Evolutionary conservation across 2,113 vertebrate species (phyloP).

Genomic region (Azemiops feae): DNA sequence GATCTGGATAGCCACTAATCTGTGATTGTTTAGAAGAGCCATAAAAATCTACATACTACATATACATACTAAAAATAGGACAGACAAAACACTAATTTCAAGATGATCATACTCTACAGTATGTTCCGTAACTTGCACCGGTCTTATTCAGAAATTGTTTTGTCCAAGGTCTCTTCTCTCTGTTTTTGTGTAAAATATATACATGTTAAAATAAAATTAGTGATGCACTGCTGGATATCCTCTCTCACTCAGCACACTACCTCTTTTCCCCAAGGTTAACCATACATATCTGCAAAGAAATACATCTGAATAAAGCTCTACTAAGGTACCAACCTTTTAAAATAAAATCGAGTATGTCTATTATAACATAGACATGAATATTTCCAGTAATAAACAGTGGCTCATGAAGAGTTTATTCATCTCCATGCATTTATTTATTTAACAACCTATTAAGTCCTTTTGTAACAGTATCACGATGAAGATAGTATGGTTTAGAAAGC

Average conservation of each 20-base stretch:
- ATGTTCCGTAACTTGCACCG: not conserved
- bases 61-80: not conserved
- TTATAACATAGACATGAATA: not conserved
- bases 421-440: not conserved
- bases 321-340: not conserved
- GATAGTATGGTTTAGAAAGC: not conserved
- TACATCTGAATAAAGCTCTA: not conserved
- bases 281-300: not conserved
- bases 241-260: not conserved
- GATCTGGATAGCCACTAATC: not conserved
- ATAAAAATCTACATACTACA: not conserved
- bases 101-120: too few species aligned
- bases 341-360: not conserved
- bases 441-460: not conserved
- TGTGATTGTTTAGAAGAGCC: not conserved
- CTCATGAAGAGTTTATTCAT: not conserved
- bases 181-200: not conserved
- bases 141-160: not conserved
- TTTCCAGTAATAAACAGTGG: not conserved
- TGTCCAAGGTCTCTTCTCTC: too few species aligned
- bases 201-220: not conserved
- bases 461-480: not conserved
- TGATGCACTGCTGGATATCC: not conserved
- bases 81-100: not conserved
- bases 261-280: not conserved